These are phyloP conservation scores for Dromiciops gliroides DNA, from an alignment of 2,113 vertebrate species.

Conservation along the genomic window DNA sequence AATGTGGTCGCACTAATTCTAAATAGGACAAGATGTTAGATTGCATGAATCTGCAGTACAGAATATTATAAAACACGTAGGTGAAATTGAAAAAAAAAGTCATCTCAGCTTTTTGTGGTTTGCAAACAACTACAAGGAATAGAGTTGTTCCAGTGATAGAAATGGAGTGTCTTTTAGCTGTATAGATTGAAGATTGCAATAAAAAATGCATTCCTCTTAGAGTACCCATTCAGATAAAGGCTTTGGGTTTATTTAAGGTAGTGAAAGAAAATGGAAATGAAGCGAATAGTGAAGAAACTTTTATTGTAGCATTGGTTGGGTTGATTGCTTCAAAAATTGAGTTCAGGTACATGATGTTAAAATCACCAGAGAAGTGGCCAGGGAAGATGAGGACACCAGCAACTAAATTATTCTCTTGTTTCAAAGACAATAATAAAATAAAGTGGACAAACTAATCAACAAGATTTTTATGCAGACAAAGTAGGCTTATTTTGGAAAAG, in stretches of 20 bases:
- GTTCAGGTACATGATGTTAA: not conserved
- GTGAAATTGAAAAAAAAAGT: not conserved
- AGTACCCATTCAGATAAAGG: not conserved
- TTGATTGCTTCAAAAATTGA: not conserved
- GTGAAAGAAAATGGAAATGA: not conserved
- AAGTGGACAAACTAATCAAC: not conserved
- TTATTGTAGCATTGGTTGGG: not conserved
- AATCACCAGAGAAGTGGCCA: not conserved
- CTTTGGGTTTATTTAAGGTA: not conserved
- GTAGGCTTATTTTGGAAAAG: not conserved
- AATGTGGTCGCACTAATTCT: not conserved
- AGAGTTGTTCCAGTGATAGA: not conserved
- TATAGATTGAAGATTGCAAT: not conserved
- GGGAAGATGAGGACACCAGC: not conserved
- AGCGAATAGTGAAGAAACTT: not conserved
- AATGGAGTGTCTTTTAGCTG: not conserved
- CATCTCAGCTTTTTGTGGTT: not conserved
- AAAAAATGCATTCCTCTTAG: not conserved
- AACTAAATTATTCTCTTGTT: not conserved
- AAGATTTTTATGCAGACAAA: not conserved
- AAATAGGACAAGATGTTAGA: not conserved
- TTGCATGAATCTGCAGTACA: not conserved
- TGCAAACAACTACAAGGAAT: not conserved
- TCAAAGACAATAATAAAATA: not conserved
- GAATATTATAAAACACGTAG: not conserved